Base-by-base conservation (phyloP, 2,797 vertebrate species). In the Myoxocephalus aenaeus region DNA sequence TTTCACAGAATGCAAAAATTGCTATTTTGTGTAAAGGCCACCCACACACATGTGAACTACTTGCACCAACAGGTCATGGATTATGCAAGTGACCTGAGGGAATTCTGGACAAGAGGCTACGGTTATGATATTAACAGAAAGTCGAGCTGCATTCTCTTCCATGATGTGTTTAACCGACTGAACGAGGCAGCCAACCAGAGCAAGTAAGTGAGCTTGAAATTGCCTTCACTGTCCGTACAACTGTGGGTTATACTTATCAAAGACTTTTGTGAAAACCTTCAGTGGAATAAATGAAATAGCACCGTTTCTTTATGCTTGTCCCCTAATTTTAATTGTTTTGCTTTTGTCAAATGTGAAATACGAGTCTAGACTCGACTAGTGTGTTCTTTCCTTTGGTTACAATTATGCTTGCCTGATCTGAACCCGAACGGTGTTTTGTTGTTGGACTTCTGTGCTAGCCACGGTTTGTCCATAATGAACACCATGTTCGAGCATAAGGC, bases 91-190 rank as follows among this genome's bases (percentile, higher is more conserved):
- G 97, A 98, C 86, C 90, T 98, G 86, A 97, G 96, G 67, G 96
- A 97, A 0, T 98, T 96, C 82, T 98, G 97, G 97, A 98, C 97
- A 88, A 96, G 96, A 86, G 95, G 95, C 14, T 96, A 97, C 8
- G 97, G 97, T 10, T 92, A 97, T 13, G 91, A 96, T 36, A 97
- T 98, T 82, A 98, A 97, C 57, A 96, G 96, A 80, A 96, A 96
- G 42, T 95, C 97, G 57, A 98, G 97, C 92, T 98, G 97, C 44
- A 67, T 83, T 69, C 95, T 99, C 20, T 97, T 98, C 88, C 97
- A 97, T 4, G 95, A 98, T 64, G 93, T 97, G 66, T 97, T 98
- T 85, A 86, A 77, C 29, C 96, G 96, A 20, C 90, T 98, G 76
- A 94, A 97, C 70, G 89, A 86, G 65, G 95, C 94, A 0, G 92